Base-by-base conservation (phyloP, 2,113 vertebrate genomes). In the Odontophorus gujanensis region DNA sequence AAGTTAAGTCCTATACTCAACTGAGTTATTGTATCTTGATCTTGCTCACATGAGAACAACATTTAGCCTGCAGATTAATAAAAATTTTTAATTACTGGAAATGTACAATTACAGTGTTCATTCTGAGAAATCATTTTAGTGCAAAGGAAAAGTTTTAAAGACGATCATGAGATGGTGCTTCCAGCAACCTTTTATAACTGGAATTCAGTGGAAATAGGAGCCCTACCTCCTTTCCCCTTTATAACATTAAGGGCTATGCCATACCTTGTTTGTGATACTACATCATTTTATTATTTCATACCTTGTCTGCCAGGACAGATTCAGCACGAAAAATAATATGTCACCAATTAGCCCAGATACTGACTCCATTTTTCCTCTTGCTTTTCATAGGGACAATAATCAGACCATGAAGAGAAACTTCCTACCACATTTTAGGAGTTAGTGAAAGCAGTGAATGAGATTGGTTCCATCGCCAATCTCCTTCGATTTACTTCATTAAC, bases 401-500 rank as follows among this genome's bases (percentile, higher is more conserved):
- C 4, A 77, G 55, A 26, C 75, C 57, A 66, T 51, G 61, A 82
- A 88, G 28, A 89, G 65, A 95, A 92, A 81, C 21, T 25, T 81
- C 78, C 66, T 28, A 87, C 34, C 26, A 45, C 73, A 28, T 20
- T 69, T 96, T 74, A 86, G 65, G 65, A 90, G n/a, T 71, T 65
- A 85, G n/a, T 32, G 42, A 91, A 92, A 79, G 72, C 85, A 85
- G 48, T 42, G 75, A 94, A 94, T 92, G 59, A 87, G 66, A 84
- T 93, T 94, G 84, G 67, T 69, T 95, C 66, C 5, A 1, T 3
- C 85, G 38, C 65, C 88, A 93, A 95, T 90, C 83, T 87, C 61
- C 59, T 94, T 81, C 34, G 77, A 83, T 95, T 90, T 96, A 93
- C 91, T 95, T 95, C 90, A 95, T 97, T 96, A 97, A 91, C 89